Conservation (phyloP, 2,113 vertebrate genomes). For the Cygnus atratus region DNA sequence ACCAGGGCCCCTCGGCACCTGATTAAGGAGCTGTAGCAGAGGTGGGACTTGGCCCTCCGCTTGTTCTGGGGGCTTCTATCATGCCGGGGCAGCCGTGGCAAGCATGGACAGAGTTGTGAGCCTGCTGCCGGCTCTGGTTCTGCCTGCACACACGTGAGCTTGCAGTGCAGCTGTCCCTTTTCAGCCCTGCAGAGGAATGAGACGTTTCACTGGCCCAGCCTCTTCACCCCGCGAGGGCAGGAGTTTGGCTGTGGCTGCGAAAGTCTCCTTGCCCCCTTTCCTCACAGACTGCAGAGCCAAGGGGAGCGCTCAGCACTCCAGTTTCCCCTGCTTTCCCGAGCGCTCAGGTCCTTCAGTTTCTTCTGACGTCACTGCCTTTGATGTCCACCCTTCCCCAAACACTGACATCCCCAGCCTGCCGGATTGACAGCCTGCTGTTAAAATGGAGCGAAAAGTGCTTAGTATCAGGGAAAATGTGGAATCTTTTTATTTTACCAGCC, state of each 20-base stretch:
- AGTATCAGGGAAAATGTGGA: neutral
- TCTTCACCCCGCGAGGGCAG: neutral
- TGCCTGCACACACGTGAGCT: neutral
- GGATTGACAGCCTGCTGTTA: neutral
- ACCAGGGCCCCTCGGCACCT: neutral
- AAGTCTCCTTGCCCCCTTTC: neutral
- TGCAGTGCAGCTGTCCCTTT: neutral
- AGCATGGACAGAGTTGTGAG: fast-evolving
- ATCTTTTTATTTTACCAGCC: neutral
- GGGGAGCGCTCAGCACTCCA: neutral
- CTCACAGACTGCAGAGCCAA: neutral
- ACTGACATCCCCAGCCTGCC: neutral
- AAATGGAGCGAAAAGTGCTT: neutral
- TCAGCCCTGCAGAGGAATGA: neutral
- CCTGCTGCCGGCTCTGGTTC: neutral
- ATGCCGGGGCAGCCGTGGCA: neutral
- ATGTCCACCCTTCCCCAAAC: neutral
- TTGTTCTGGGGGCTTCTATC: neutral
- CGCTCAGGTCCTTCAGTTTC: neutral
- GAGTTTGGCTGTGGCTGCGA: neutral
- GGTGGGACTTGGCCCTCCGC: neutral
- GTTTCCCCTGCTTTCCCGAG: neutral
- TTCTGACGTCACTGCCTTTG: neutral
- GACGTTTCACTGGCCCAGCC: neutral
- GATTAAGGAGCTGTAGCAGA: neutral